Evolutionary conservation across 2,888 invertebrate species (phyloP).

Genomic region (Operophtera brumata): DNA sequence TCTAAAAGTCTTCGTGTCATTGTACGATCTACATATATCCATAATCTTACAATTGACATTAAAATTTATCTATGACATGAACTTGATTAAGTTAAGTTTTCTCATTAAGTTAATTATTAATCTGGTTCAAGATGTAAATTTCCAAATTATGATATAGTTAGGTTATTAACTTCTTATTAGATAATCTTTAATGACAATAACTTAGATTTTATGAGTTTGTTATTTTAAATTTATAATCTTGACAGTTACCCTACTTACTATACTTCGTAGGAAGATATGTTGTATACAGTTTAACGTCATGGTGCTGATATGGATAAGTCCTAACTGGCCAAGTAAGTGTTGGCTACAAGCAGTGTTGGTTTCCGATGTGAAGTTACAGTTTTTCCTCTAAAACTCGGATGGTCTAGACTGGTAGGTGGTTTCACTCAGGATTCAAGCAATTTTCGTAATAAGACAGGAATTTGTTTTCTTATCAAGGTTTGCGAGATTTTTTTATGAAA

Average conservation of each 20-base stretch:
- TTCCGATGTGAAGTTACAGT: no score
- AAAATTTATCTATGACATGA: conserved; percentile 24
- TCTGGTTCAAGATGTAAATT: conserved; percentile 7
- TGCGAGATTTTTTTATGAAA: no score
- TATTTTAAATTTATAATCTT: neutral
- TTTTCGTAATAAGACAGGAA: no score
- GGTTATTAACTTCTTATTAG: conserved; percentile 16
- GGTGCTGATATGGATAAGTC: no score
- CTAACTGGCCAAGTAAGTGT: no score
- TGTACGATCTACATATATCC: conserved; percentile 20
- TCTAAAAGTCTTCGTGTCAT: conserved; percentile 1
- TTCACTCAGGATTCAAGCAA: no score
- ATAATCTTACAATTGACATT: conserved; percentile 30
- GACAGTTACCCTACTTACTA: neutral
- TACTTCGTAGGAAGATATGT: no score
- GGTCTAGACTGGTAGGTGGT: no score
- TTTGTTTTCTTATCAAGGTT: no score
- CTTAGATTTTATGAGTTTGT: neutral
- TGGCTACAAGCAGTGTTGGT: no score
- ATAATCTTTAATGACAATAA: conserved; percentile 15
- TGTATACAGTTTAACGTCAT: no score
- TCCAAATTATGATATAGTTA: conserved; percentile 14
- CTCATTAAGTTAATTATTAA: conserved; percentile 17
- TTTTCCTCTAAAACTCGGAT: no score
- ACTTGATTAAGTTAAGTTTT: conserved; percentile 16